A percentile compares a stretch with the other conserved stretches of the same genome.
phyloP scores from a whole-genome alignment of 2,797 vertebrate genomes.

The Chelon auratus region DNA sequence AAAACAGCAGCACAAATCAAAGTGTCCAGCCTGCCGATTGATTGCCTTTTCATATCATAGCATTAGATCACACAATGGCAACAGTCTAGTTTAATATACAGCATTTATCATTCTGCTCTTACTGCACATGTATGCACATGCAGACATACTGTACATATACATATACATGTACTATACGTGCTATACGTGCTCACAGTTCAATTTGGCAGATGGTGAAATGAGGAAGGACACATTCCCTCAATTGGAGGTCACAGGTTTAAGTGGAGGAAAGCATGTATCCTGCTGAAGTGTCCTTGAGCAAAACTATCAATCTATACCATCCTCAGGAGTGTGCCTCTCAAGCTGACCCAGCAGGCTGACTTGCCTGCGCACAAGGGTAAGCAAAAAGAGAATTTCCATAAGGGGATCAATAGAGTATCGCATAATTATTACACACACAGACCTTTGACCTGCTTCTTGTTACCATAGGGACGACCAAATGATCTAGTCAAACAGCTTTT shows the following conservation, averaged over 20 bases:
- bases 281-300: constrained; percentile 59
- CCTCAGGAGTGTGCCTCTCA: constrained; percentile 30
- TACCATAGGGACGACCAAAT: constrained; percentile 54
- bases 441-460: constrained; percentile 61
- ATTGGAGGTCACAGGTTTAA: constrained; percentile 16
- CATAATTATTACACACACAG: constrained; percentile 55
- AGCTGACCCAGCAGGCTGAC: constrained; percentile 39
- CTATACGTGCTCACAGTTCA: not conserved
- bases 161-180: not conserved
- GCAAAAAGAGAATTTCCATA: constrained; percentile 64
- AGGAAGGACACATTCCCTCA: constrained; percentile 17
- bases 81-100: not conserved
- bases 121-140: not conserved
- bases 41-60: not conserved
- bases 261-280: constrained; percentile 22
- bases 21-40: constrained; percentile 16
- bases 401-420: constrained; percentile 59
- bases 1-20: constrained; percentile 23
- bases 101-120: not conserved
- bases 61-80: not conserved
- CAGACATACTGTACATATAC: too few species aligned
- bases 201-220: constrained; percentile 18
- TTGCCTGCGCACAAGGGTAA: constrained; percentile 37
- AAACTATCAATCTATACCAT: constrained; percentile 40
- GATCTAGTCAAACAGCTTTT: constrained; percentile 38